Evolutionary conservation across 2,113 vertebrate species (phyloP), one percentile per base, ranked within the genome.

Genomic region (Passer montanus): DNA sequence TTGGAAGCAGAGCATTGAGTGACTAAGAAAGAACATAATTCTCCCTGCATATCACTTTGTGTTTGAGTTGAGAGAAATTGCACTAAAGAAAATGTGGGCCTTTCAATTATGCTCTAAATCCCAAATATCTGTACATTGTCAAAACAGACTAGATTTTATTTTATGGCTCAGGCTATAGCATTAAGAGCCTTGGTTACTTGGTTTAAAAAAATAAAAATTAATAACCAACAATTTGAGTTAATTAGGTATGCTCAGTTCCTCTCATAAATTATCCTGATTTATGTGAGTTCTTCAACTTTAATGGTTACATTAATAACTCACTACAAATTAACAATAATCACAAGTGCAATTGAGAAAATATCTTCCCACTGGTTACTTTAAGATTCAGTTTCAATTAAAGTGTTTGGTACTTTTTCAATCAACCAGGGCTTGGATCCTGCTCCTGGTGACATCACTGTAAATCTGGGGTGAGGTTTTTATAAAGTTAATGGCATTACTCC

Each of bases 371-470:
- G 49, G 26, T 91, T 88, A 70, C 67, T 86, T 86, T 52, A 67
- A 33, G 88, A 75, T 68, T 92, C 43, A 7, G 18, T 67, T 92
- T 90, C 79, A 95, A 53, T 95, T 89, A 53, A 81, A 86, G n/a
- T 16, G 7, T 87, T 92, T 3, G 5, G 44, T 89, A 62, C 53
- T 28, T 86, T 96, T 90, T 84, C 83, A 84, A 31, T 90, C 85
- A 94, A 14, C 31, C 26, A 37, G 49, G 47, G 31, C 46, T 93
- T 90, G 44, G 72, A 47, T 41, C 27, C 46, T 72, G 39, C 52
- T 97, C 41, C 53, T 84, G n/a, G 44, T 94, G 88, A 96, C 85
- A 86, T 94, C 92, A 84, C 50, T 90, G 72, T 88, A 88, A 88
- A 81, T 93, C 52, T 90, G 64, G 72, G 64, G 33, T 83, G 52